A percentile compares a stretch with the other conserved stretches of the same genome.
Evolutionary conservation across 2,888 invertebrate genomes (phyloP).

Genomic region (Nowickia ferox): DNA sequence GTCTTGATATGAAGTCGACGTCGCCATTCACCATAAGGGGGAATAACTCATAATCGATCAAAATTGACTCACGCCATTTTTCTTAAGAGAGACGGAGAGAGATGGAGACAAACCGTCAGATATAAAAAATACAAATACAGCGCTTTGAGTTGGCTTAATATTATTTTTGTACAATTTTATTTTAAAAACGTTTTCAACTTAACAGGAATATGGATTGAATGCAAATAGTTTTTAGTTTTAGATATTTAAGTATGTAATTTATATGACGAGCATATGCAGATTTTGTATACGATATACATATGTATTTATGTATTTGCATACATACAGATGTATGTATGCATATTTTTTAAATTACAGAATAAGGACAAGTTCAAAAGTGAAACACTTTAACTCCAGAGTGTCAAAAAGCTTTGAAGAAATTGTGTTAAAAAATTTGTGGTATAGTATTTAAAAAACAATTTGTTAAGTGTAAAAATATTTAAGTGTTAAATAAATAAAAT

Average conservation of each 20-base stretch:
- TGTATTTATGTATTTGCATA: no score
- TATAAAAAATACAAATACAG: not conserved
- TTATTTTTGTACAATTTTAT: not conserved
- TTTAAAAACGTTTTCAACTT: not conserved
- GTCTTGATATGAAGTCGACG: no score
- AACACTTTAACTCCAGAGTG: not conserved
- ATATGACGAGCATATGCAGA: slow-evolving; percentile 9
- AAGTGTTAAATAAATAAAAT: no score
- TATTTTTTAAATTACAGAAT: not conserved
- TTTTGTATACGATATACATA: not conserved
- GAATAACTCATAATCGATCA: no score
- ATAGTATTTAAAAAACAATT: not conserved
- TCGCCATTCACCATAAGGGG: no score
- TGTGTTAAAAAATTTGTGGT: not conserved
- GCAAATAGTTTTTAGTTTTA: slow-evolving; percentile 41
- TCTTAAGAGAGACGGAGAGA: no score
- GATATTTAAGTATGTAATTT: slow-evolving; percentile 35
- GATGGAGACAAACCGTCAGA: no score
- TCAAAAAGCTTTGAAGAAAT: not conserved
- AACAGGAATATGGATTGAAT: slow-evolving; percentile 50
- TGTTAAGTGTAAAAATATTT: no score
- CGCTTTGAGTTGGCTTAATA: not conserved
- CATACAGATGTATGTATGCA: no score
- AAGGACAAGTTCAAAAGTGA: not conserved
- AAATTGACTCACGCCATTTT: no score